phyloP scores from a whole-genome alignment of 2,113 vertebrate genomes.

The Clupea harengus region DNA sequence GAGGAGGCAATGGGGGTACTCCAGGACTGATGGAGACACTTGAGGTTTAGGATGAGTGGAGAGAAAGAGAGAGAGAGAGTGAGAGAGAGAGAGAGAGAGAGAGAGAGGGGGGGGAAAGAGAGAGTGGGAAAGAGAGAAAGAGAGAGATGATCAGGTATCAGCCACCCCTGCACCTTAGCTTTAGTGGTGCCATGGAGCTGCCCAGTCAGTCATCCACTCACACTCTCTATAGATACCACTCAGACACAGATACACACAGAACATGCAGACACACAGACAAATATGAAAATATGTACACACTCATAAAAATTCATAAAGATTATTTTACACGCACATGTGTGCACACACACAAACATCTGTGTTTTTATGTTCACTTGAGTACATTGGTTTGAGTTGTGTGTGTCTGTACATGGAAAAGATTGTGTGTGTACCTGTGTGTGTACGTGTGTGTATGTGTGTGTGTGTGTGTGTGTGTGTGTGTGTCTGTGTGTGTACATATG shows the following conservation, averaged over 20 bases:
- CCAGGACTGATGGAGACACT: background rate
- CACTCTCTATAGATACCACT: slow-evolving; percentile 31
- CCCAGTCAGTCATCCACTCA: background rate
- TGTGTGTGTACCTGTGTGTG: background rate
- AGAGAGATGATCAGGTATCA: background rate
- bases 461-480: background rate
- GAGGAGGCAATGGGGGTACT: background rate
- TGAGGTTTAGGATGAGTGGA: background rate
- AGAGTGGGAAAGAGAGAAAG: background rate
- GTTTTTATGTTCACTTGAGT: too few species aligned
- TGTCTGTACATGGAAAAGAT: too few species aligned
- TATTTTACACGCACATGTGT: background rate
- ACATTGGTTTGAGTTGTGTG: too few species aligned
- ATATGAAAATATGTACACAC: background rate
- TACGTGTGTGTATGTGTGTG: background rate
- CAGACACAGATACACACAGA: slow-evolving; percentile 14
- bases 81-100: too few species aligned
- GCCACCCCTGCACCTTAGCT: slow-evolving; percentile 19
- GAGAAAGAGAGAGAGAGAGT: too few species aligned
- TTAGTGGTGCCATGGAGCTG: slow-evolving; percentile 22
- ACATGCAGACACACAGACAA: background rate
- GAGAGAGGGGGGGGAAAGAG: too few species aligned
- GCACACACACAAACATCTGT: background rate
- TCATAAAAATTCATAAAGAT: background rate
- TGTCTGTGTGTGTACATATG: background rate